These are phyloP conservation scores for Congeria kusceri DNA, from an alignment of 2,888 invertebrate species.

Conservation along the genomic window DNA sequence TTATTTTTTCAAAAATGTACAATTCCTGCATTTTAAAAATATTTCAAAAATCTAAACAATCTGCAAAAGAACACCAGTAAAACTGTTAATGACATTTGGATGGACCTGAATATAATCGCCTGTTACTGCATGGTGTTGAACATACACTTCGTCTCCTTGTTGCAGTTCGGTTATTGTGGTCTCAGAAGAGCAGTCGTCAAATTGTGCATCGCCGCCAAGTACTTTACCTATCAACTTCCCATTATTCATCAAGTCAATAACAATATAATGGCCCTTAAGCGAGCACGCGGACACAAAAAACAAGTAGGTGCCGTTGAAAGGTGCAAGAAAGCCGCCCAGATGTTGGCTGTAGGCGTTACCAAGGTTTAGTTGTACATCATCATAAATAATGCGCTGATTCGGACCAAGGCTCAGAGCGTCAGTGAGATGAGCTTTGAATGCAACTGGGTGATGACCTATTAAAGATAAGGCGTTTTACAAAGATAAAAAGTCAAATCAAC, in stretches of 20 bases:
- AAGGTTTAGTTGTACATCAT: constrained; percentile 33
- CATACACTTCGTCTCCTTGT: constrained; percentile 29
- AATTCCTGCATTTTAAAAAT: too few species aligned
- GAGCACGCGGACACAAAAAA: constrained; percentile 38
- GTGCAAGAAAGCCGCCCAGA: constrained; percentile 12
- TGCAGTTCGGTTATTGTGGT: constrained; percentile 14
- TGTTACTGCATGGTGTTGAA: constrained; percentile 19
- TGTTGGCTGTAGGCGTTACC: constrained; percentile 21
- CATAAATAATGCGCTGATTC: constrained; percentile 30
- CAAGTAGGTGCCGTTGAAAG: constrained; percentile 16
- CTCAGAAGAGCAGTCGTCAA: constrained; percentile 33
- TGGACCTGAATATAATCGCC: constrained; percentile 16
- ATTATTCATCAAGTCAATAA: constrained; percentile 27
- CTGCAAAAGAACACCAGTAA: constrained; percentile 28
- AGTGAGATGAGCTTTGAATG: constrained; percentile 35
- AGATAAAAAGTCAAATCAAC: too few species aligned
- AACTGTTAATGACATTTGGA: constrained; percentile 13
- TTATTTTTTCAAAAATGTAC: too few species aligned
- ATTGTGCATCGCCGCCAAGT: constrained; percentile 21
- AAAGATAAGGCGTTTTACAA: too few species aligned
- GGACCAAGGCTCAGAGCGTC: constrained; percentile 3
- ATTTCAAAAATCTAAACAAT: background rate
- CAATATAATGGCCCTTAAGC: constrained; percentile 17
- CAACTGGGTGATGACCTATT: constrained; percentile 12
- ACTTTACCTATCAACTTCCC: constrained; percentile 23